phyloP scores from a whole-genome alignment of 2,888 invertebrate genomes.

The Synergus laeviventris region DNA sequence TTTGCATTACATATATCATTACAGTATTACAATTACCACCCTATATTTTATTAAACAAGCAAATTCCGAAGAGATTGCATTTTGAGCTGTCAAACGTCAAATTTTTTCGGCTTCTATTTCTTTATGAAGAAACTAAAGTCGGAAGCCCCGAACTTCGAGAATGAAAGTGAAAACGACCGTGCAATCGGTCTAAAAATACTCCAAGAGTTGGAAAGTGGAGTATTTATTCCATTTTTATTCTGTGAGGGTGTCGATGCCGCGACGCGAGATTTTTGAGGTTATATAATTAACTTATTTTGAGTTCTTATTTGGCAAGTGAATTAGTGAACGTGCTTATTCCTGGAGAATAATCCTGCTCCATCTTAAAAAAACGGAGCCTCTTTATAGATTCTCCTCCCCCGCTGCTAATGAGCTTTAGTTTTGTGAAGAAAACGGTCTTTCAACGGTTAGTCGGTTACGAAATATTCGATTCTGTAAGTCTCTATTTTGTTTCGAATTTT shows the following conservation, averaged over 20 bases:
- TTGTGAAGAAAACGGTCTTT: neutral
- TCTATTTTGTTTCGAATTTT: neutral
- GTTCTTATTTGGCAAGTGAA: neutral
- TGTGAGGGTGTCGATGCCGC: slow-evolving; percentile 35
- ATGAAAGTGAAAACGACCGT: slow-evolving; percentile 37
- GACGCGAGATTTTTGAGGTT: slow-evolving; percentile 1
- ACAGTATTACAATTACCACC: neutral
- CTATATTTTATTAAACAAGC: neutral
- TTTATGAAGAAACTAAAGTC: slow-evolving; percentile 2
- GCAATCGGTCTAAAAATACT: slow-evolving; percentile 34
- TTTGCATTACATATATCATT: neutral
- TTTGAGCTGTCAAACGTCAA: neutral
- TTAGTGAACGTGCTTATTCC: neutral
- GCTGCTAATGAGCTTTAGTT: slow-evolving; percentile 1
- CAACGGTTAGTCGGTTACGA: neutral
- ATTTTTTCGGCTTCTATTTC: neutral
- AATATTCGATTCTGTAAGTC: neutral
- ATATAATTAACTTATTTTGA: slow-evolving; percentile 31
- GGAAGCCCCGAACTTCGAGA: neutral
- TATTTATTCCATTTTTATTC: slow-evolving; percentile 23
- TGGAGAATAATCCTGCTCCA: slow-evolving; percentile 2
- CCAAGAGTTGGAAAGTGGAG: neutral
- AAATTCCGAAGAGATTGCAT: neutral
- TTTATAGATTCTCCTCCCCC: slow-evolving; percentile 8
- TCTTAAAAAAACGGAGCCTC: slow-evolving; percentile 29